Base-by-base conservation (phyloP, 2,113 vertebrate genomes). In the Alligator sinensis region DNA sequence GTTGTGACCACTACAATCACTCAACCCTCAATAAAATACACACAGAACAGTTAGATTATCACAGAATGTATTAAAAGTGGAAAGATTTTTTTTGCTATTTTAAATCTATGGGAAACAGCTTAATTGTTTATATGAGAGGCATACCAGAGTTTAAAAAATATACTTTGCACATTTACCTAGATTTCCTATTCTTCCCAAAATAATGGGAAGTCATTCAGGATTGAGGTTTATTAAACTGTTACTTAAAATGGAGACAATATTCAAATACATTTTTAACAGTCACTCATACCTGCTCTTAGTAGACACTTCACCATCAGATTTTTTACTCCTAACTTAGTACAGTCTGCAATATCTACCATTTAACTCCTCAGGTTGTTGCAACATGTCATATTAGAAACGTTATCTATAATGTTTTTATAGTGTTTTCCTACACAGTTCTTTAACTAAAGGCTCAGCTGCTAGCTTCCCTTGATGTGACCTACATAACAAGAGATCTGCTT, bases 381-480 rank as follows among this genome's bases (percentile, higher is more conserved):
- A 88, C 96, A 81, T 30, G 66, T n/a, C 86, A 90, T 86, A 94
- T 2, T 63, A 54, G 55, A 77, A 91, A 90, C 58, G 38, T 10
- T 59, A n/a, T 25, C 72, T 2, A 79, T 64, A 59, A n/a, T 59
- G 82, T 95, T 94, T 93, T 94, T 92, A 94, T 27, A 74, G 70
- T 93, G 76, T 83, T 96, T 89, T 80, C 79, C 83, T 91, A 72
- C 66, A 82, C 77, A 76, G 77, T 27, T 88, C 91, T 95, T 87
- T 75, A 79, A 96, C 82, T 90, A 89, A 96, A 87, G 25, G 60
- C 79, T 97, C 96, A 97, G 93, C 89, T 97, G 91, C 93, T 97
- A 77, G 90, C 90, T 96, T 97, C 81, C 93, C 96, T 95, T 95
- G 91, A 97, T 97, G 93, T 97, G 97, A 97, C 96, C 97, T 97